Evolutionary conservation across 2,113 vertebrate genomes (phyloP), one percentile per base, ranked within the genome.

Genomic region (Isichthys henryi): DNA sequence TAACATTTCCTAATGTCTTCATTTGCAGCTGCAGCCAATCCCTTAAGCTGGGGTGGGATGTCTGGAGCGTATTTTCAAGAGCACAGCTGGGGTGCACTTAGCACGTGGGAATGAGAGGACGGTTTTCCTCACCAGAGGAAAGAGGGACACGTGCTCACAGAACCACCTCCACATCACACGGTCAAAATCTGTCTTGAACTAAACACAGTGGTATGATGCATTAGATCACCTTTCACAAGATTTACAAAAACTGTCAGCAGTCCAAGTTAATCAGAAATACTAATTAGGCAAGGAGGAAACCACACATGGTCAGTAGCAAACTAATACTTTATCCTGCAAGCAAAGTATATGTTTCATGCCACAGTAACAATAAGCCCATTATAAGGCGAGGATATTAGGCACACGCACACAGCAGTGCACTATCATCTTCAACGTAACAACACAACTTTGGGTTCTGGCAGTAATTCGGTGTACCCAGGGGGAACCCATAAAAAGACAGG

Each of bases 21-120:
- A 5, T 9, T 45, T 39, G 48, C 70, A 11, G 35, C 66, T 82
- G 49, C 89, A 93, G 92, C 66, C 56, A 15, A 49, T 1, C 19
- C 88, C 90, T 90, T 90, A 95, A 50, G 88, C 87, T 21, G 85
- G 92, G 92, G 86, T 93, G 91, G 90, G 9, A n/a, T 2, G 9
- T 27, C n/a, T 50, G 85, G 50, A 43, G 50, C 39, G 85, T 3
- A n/a, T 62, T 74, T 74, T 15, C n/a, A 13, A 35, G 35, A 80
- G 74, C 35, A 43, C 74, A 80, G 74, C 74, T 80, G 74, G 74
- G 35, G 17, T 1, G 74, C 74, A 80, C 74, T 80, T 43, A 80
- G 31, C 74, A 43, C 4, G 15, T 39, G 74, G 7, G 35, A 80
- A 43, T 2, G 0, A 43, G 35, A 19, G 35, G 74, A 19, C 39